These are phyloP conservation scores for Pongo pygmaeus DNA, from an alignment of 2,113 vertebrate species.

Conservation along the genomic window DNA sequence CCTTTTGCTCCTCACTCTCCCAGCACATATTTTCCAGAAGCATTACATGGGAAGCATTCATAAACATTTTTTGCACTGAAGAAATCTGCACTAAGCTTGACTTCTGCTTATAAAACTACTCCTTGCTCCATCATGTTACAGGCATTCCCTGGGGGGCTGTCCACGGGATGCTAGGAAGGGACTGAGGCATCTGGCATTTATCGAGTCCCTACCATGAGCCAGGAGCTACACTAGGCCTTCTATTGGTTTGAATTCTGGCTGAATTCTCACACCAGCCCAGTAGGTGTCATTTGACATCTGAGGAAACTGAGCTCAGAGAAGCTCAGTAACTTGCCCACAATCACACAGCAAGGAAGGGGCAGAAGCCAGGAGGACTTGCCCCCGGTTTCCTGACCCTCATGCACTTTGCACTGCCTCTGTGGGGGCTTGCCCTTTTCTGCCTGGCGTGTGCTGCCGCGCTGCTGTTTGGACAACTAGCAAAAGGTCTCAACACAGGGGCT, in stretches of 20 bases:
- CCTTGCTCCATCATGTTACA: neutral
- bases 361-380: neutral
- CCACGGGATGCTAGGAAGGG: neutral
- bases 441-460: neutral
- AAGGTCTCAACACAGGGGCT: neutral
- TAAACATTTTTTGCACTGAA: neutral
- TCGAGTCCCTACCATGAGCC: neutral
- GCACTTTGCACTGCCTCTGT: neutral
- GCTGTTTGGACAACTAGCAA: neutral
- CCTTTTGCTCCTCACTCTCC: neutral
- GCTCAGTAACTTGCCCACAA: neutral
- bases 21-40: neutral
- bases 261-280: neutral
- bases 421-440: neutral
- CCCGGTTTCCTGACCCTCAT: neutral
- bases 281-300: neutral
- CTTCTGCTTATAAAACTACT: neutral
- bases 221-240: neutral
- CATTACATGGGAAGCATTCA: neutral
- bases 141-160: neutral
- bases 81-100: neutral
- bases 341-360: neutral
- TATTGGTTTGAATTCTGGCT: neutral
- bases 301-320: conserved; percentile 29
- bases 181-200: neutral